Conservation (phyloP, 2,888 invertebrate genomes). For the Strigamia maritima region DNA sequence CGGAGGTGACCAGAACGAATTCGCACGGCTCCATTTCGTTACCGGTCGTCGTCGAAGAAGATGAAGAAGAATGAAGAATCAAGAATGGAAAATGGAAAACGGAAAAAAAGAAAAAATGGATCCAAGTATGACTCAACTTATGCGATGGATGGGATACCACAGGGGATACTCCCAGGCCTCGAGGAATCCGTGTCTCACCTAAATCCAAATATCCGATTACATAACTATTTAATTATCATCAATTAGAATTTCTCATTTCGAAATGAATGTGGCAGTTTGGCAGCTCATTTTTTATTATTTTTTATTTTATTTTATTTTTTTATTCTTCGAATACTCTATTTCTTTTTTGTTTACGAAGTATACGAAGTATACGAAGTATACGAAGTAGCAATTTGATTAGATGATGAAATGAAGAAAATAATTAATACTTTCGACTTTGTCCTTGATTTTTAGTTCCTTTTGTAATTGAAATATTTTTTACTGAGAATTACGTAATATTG, state of each 20-base stretch:
- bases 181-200: not conserved
- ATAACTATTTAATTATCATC: not conserved
- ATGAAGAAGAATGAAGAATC: constrained; percentile 37
- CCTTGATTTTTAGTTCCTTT: not conserved
- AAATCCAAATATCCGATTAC: not conserved
- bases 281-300: not conserved
- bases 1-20: not conserved
- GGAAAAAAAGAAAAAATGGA: not conserved
- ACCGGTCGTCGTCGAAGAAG: constrained; percentile 21
- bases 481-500: too few species aligned
- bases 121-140: not conserved
- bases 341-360: too few species aligned
- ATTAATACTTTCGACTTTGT: not conserved
- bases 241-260: too few species aligned
- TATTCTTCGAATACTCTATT: too few species aligned
- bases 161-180: not conserved
- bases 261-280: not conserved
- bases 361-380: too few species aligned
- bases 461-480: not conserved
- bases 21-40: not conserved
- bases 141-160: too few species aligned
- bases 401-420: not conserved
- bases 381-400: not conserved
- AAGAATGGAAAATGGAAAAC: too few species aligned
- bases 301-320: not conserved